Evolutionary conservation across 2,888 invertebrate genomes (phyloP).

Genomic region (Campoplex capitator): DNA sequence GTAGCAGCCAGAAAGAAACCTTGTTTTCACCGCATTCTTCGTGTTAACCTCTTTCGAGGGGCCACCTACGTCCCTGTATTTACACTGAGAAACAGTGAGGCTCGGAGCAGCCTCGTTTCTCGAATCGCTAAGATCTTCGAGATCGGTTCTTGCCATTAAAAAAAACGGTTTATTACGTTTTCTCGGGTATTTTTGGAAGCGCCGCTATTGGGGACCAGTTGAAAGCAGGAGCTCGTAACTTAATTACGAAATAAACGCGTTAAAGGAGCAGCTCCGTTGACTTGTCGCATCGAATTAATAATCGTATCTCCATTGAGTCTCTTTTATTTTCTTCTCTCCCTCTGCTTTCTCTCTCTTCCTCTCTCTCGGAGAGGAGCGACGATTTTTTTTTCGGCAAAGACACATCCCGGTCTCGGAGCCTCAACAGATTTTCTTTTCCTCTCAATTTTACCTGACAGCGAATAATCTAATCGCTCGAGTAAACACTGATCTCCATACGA

Average conservation of each 20-base stretch:
- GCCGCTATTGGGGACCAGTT: slow-evolving; percentile 5
- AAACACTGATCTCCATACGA: slow-evolving; percentile 33
- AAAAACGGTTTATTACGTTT: slow-evolving; percentile 63
- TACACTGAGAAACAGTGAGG: slow-evolving; percentile 8
- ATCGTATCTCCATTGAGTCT: slow-evolving; percentile 10
- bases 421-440: background rate
- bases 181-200: slow-evolving; percentile 55
- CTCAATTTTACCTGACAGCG: background rate
- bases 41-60: slow-evolving; percentile 36
- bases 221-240: slow-evolving; percentile 31
- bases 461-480: slow-evolving; percentile 33
- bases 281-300: slow-evolving; percentile 43
- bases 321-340: background rate
- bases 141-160: slow-evolving; percentile 2
- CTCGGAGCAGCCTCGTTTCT: slow-evolving; percentile 19
- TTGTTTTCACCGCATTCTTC: slow-evolving; percentile 69
- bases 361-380: background rate
- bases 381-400: slow-evolving; percentile 18
- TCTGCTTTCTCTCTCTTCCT: background rate
- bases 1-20: slow-evolving; percentile 44
- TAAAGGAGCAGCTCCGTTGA: slow-evolving; percentile 1
- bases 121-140: slow-evolving; percentile 47
- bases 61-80: slow-evolving; percentile 42
- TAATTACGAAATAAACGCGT: slow-evolving; percentile 44
- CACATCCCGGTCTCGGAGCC: background rate